These are phyloP conservation scores for Spodoptera littoralis DNA, from an alignment of 2,888 invertebrate species.

Conservation along the genomic window DNA sequence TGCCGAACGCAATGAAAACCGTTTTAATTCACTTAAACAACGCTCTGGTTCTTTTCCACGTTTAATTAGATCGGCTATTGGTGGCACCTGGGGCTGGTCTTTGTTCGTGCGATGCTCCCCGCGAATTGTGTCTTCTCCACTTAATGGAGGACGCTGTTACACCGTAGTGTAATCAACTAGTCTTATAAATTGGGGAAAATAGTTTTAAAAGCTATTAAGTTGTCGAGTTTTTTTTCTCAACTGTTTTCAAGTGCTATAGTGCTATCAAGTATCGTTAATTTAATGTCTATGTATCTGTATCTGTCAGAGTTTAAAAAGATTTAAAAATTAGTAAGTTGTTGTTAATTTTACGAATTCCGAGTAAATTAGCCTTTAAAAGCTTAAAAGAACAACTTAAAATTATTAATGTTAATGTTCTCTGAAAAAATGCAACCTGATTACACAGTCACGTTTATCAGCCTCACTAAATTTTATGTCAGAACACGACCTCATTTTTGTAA, in stretches of 20 bases:
- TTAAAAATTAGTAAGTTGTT: too few species aligned
- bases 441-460: background rate
- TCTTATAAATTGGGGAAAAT: slow-evolving; percentile 17
- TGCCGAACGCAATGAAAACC: slow-evolving; percentile 59
- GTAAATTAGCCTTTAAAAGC: slow-evolving; percentile 2
- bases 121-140: slow-evolving; percentile 72
- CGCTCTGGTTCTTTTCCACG: slow-evolving; percentile 73
- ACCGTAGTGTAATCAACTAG: slow-evolving; percentile 53
- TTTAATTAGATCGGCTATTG: slow-evolving; percentile 82
- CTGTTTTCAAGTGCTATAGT: too few species aligned
- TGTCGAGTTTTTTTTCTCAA: background rate
- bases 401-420: background rate
- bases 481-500: slow-evolving; percentile 18
- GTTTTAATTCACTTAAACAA: slow-evolving; percentile 74
- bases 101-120: slow-evolving; percentile 61
- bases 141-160: slow-evolving; percentile 64
- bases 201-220: slow-evolving; percentile 3
- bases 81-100: slow-evolving; percentile 78
- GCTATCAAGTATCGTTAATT: too few species aligned
- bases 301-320: too few species aligned
- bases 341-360: background rate
- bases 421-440: background rate
- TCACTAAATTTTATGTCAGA: background rate
- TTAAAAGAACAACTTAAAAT: background rate
- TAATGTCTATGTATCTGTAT: too few species aligned